Percentiles rank a stretch among this genome's conserved stretches.
Evolutionary conservation across 2,113 vertebrate species (phyloP).

Genomic region (Myiozetetes cayanensis): DNA sequence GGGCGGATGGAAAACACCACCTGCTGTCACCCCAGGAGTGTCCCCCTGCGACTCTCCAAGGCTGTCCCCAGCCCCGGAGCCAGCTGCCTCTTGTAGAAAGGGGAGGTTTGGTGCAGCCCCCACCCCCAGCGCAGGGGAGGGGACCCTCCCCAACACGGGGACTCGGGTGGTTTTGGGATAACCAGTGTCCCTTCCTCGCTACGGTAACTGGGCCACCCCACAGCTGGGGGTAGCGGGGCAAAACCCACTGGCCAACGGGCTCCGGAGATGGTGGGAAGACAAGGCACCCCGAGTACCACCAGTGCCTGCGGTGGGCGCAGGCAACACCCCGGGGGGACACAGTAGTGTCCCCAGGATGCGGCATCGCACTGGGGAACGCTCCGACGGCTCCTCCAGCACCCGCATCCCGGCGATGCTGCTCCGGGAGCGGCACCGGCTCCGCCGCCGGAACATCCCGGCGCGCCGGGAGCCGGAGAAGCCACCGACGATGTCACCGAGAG

Average conservation of each 20-base stretch:
- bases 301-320: background rate
- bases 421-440: background rate
- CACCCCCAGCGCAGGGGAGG: background rate
- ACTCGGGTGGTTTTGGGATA: background rate
- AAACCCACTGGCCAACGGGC: background rate
- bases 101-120: background rate
- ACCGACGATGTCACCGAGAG: background rate
- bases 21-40: background rate
- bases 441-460: background rate
- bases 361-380: background rate
- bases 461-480: background rate
- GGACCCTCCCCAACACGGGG: rapidly evolving
- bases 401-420: background rate
- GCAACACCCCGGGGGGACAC: background rate
- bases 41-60: background rate
- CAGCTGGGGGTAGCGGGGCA: rapidly evolving
- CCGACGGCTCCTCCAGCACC: background rate
- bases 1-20: background rate
- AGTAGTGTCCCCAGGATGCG: background rate
- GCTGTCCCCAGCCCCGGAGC: background rate
- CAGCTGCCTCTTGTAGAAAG: background rate
- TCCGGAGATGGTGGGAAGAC: background rate
- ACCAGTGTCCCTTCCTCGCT: rapidly evolving
- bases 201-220: background rate
- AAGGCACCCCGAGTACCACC: rapidly evolving